Evolutionary conservation across 2,888 invertebrate genomes (phyloP).

Genomic region (Trichacis sp.): DNA sequence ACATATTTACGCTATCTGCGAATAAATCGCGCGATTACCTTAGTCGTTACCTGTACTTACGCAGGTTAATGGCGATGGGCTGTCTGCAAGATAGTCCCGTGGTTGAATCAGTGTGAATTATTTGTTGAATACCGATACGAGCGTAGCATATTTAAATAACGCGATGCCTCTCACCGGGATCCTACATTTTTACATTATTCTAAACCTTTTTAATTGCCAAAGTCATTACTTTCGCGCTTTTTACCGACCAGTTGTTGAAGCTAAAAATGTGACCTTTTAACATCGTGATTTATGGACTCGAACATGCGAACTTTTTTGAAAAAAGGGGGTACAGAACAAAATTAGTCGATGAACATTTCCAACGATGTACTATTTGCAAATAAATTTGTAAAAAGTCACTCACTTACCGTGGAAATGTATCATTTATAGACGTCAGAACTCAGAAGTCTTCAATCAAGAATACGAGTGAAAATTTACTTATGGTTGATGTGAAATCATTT

Average conservation of each 20-base stretch:
- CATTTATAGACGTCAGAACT: no score
- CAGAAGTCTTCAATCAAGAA: no score
- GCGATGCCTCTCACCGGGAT: background rate
- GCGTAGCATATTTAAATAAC: slow-evolving; percentile 21
- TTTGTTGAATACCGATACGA: slow-evolving; percentile 26
- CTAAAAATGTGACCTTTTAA: no score
- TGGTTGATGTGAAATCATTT: no score
- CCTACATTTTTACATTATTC: background rate
- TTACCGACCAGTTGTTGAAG: background rate
- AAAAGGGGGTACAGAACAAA: no score
- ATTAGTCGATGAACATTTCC: no score
- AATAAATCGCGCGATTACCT: slow-evolving; percentile 43
- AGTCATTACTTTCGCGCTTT: background rate
- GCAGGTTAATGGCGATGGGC: slow-evolving; percentile 44
- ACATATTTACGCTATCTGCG: slow-evolving; percentile 38
- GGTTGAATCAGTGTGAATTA: slow-evolving; percentile 41
- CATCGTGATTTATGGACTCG: no score
- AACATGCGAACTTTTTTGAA: no score
- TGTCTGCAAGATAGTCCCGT: slow-evolving; percentile 37
- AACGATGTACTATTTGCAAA: no score
- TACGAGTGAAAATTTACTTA: no score
- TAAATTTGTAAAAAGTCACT: no score
- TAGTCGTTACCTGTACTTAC: slow-evolving; percentile 45
- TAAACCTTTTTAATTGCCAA: background rate
- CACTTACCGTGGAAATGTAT: no score